A percentile compares a stretch with the other conserved stretches of the same genome.
Evolutionary conservation across 2,113 vertebrate species (phyloP).

Genomic region (Peromyscus maniculatus): DNA sequence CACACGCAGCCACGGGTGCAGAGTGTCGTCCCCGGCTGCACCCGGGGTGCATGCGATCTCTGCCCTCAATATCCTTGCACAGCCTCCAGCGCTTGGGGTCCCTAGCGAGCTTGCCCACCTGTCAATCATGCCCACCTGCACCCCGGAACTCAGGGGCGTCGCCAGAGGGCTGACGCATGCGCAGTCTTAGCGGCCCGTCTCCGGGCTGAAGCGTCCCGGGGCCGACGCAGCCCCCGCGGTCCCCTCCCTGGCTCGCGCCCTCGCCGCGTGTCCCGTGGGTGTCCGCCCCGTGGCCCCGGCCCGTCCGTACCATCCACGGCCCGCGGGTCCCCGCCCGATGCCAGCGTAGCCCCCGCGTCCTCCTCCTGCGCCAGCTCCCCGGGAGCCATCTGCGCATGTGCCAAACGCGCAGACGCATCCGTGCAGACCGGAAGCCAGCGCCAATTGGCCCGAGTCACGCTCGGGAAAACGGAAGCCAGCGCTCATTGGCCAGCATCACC

Average conservation of each 20-base stretch:
- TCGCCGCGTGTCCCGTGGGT: no score
- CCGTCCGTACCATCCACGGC: not conserved
- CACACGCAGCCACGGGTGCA: no score
- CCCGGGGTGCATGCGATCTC: not conserved
- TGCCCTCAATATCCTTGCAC: not conserved
- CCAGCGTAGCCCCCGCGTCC: not conserved
- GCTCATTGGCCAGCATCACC: not conserved
- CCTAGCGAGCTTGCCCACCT: not conserved
- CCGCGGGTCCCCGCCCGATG: not conserved
- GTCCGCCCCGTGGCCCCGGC: no score
- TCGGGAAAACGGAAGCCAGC: no score
- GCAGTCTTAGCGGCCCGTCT: no score
- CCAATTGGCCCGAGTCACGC: not conserved
- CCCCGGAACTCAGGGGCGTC: not conserved
- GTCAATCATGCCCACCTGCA: not conserved
- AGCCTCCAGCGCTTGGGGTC: not conserved
- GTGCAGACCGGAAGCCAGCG: fast-evolving
- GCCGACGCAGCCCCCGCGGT: no score
- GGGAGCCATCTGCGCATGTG: not conserved
- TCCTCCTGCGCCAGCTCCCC: not conserved
- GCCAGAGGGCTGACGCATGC: not conserved
- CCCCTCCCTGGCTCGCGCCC: not conserved
- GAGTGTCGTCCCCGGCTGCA: not conserved
- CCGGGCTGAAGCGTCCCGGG: no score
- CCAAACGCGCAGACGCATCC: not conserved